phyloP scores from a whole-genome alignment of 1,140 invertebrate species.

The Choristoneura fumiferana region DNA sequence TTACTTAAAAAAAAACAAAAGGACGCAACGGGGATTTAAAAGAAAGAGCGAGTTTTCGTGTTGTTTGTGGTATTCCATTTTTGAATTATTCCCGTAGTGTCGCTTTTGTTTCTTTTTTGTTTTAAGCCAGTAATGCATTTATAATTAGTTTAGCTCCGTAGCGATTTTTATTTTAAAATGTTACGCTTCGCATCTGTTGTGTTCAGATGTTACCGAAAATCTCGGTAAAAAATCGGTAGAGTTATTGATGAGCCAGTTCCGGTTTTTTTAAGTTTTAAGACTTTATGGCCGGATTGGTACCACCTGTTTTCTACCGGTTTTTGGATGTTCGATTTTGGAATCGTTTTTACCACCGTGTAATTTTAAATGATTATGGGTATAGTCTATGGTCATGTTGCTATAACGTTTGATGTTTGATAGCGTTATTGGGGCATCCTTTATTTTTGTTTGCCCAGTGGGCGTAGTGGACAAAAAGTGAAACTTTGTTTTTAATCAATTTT shows the following conservation, averaged over 20 bases:
- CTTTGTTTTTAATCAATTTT: neutral
- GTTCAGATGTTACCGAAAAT: conserved; percentile 61
- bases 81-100: conserved; percentile 38
- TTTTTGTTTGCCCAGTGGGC: neutral
- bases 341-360: neutral
- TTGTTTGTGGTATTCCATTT: conserved; percentile 49
- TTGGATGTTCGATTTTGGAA: neutral
- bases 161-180: conserved; percentile 17
- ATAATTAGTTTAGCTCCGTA: conserved; percentile 7
- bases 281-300: conserved; percentile 4
- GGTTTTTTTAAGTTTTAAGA: conserved; percentile 12
- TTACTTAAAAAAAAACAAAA: conserved; percentile 35
- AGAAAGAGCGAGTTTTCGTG: conserved; percentile 55
- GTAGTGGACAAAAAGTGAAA: neutral
- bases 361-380: neutral
- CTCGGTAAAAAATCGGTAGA: conserved; percentile 31
- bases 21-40: conserved; percentile 36
- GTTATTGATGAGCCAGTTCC: conserved; percentile 22
- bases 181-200: conserved; percentile 57
- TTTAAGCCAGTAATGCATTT: conserved; percentile 20
- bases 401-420: neutral
- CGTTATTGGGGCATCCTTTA: too few relatives aligned
- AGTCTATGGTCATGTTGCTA: neutral
- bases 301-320: conserved; percentile 16
- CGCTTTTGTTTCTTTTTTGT: conserved; percentile 31